Base-by-base conservation (phyloP, 2,888 invertebrate genomes). In the Papilio gigon region DNA sequence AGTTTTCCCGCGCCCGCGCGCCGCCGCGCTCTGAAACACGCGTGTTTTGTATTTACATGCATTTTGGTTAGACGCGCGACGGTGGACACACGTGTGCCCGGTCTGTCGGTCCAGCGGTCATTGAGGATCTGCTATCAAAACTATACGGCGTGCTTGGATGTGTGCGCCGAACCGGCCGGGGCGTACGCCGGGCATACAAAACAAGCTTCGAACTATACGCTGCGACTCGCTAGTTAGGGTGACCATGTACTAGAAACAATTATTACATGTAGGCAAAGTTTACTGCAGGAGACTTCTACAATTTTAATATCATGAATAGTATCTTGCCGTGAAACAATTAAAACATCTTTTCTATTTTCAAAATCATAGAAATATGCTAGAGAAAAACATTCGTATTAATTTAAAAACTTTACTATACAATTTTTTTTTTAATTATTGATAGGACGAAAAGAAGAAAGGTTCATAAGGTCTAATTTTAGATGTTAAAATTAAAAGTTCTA, bases 101-200 rank as follows among this genome's bases (percentile, higher is more conserved):
- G 90, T 86, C 89, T 88, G 90, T 92, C 93, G 93, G 93, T 93
- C 93, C 93, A 93, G 93, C 93, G 93, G 94, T 93, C 94, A 94
- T 94, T 94, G 94, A 93, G 80, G 77, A 86, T 85, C 84, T 83
- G 86, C 84, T 84, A 83, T 85, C 86, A 84, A 83, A 85, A 85
- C 85, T 86, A 86, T 84, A 86, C 85, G 83, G 86, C 85, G 86
- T 75, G 76, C 76, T 74, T 77, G 82, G 75, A 81, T 85, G 84
- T 85, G 84, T 89, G 89, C 88, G 89, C 88, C 88, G 86, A 89
- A 86, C 87, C 84, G 83, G 87, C 82, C 84, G 83, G 83, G 83
- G 85, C 74, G 73, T 73, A 73, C 74, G 78, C 80, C 82, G 77
- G 81, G 89, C 90, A 90, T 90, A 90, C 90, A 85, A 89, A 90